Evolutionary conservation across 2,888 invertebrate species (phyloP).

Genomic region (Rambutsinella grinnellia): DNA sequence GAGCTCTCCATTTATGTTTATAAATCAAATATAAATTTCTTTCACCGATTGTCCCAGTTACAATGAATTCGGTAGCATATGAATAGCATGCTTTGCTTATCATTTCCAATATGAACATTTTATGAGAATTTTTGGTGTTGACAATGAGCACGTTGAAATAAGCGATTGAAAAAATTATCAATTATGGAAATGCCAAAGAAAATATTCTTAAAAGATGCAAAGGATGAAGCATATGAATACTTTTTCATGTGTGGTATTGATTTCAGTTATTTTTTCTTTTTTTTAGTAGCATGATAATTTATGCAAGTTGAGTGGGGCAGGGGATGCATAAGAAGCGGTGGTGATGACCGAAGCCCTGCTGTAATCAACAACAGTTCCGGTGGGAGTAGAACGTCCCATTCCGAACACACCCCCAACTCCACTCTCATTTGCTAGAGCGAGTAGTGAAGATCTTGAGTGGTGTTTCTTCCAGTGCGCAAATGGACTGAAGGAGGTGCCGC

Average conservation of each 20-base stretch:
- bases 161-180: too few species aligned
- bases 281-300: constrained; percentile 39
- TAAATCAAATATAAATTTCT: background rate
- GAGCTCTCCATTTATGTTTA: background rate
- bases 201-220: too few species aligned
- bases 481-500: background rate
- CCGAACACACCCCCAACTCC: background rate
- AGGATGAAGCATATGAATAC: too few species aligned
- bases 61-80: too few species aligned
- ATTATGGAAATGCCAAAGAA: too few species aligned
- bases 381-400: background rate
- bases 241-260: too few species aligned
- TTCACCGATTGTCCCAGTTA: background rate
- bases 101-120: too few species aligned
- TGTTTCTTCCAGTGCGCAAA: constrained; percentile 43
- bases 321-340: constrained; percentile 6
- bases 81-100: too few species aligned
- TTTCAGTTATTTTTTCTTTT: too few species aligned
- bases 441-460: constrained; percentile 19
- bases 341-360: constrained; percentile 36
- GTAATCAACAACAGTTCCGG: background rate
- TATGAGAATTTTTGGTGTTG: too few species aligned
- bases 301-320: constrained; percentile 23
- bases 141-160: too few species aligned
- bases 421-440: constrained; percentile 7